Base-by-base conservation (phyloP, 2,113 vertebrate genomes). In the Isichthys henryi region DNA sequence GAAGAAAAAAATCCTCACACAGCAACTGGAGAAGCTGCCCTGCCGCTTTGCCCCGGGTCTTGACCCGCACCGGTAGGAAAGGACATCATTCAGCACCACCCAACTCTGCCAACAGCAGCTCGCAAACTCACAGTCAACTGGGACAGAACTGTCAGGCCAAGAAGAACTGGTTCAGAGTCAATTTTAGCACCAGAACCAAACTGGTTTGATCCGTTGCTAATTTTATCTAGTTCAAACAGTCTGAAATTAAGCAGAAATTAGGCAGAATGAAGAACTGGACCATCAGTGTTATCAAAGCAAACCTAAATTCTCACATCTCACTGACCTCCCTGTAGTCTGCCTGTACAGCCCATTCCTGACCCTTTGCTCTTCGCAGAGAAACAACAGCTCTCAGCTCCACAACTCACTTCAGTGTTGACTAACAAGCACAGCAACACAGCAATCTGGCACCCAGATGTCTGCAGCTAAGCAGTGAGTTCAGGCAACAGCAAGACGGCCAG, bases 81-180 rank as follows among this genome's bases (percentile, higher is more conserved):
- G 31, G 70, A 77, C 13, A 43, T 43, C 74, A 80, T 80, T 15
- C 74, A 80, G 74, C 74, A 43, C 35, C 13, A 2, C 74, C 35
- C 31, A 6, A 39, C 74, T 80, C 74, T 43, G 31, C 74, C 31
- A 43, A 3, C 4, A 77, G 31, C 70, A 17, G 31, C 35, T 35
- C 74, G 6, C 13, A 80, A 19, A 43, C 31, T 80, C 35, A 39
- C 31, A 80, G 3, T 77, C 74, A 80, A 80, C 74, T 80, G 74
- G 74, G 74, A 80, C 35, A 80, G 74, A 39, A 43, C 74, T 80
- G 74, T 19, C 74, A 80, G 35, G 35, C 35, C 5, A 43, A 80
- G 35, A 80, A 80, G 74, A 80, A 80, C 74, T 80, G 74, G 74
- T 80, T 80, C 74, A 80, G 35, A 80, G 74, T 39, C 74, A 80